A percentile compares a stretch with the other conserved stretches of the same genome.
Evolutionary conservation across 2,888 invertebrate genomes (phyloP).

Genomic region (Lamproptera curius): DNA sequence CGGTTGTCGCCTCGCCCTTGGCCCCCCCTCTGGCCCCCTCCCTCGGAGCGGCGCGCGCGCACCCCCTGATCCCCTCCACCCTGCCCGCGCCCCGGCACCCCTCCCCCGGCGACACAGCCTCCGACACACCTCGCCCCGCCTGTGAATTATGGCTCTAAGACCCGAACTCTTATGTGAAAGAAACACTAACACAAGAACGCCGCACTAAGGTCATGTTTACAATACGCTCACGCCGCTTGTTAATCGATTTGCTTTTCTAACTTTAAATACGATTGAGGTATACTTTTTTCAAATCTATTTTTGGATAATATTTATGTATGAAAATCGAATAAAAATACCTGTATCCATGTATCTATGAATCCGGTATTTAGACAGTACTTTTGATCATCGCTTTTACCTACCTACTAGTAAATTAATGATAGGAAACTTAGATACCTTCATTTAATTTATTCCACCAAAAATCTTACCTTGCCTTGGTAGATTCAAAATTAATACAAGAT

Average conservation of each 20-base stretch:
- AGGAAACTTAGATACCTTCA: too few relatives aligned
- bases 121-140: slow-evolving; percentile 59
- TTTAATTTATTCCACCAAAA: too few relatives aligned
- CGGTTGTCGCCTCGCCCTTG: slow-evolving; percentile 75
- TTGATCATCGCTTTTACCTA: too few relatives aligned
- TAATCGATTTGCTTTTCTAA: slow-evolving; percentile 21
- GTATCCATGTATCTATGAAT: too few relatives aligned
- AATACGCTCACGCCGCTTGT: slow-evolving; percentile 29
- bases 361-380: too few relatives aligned
- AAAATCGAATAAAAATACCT: too few relatives aligned
- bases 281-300: too few relatives aligned
- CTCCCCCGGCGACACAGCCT: slow-evolving; percentile 49
- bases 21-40: slow-evolving; percentile 47
- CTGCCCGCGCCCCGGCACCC: slow-evolving; percentile 31
- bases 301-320: too few relatives aligned
- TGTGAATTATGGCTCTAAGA: slow-evolving; percentile 68
- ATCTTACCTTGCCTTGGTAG: too few relatives aligned
- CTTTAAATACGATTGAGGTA: slow-evolving; percentile 19
- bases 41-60: slow-evolving; percentile 50
- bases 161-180: slow-evolving; percentile 42
- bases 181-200: slow-evolving; percentile 42
- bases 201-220: slow-evolving; percentile 50
- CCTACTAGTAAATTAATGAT: too few relatives aligned
- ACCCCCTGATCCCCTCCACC: too few relatives aligned
- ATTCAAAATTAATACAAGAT: too few relatives aligned